Conservation (phyloP, 1,140 invertebrate species). For the Drosophila pseudoobscura region DNA sequence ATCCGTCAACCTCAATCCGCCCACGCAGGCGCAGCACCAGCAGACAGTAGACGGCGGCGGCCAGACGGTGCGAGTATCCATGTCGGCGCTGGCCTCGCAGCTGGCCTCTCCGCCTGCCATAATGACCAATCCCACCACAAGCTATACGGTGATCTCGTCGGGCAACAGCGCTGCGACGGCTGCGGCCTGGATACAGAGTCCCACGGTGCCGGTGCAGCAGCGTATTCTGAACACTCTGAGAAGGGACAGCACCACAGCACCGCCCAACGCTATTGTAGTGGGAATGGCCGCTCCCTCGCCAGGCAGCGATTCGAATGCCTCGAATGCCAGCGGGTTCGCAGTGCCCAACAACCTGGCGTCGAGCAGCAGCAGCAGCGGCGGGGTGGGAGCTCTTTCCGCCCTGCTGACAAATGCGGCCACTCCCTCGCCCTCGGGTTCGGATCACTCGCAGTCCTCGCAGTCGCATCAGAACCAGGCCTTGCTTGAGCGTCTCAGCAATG, state of each 20-base stretch:
- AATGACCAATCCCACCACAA: slow-evolving; percentile 78
- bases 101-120: slow-evolving; percentile 81
- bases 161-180: slow-evolving; percentile 44
- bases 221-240: slow-evolving; percentile 70
- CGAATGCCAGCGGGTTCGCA: slow-evolving; percentile 80
- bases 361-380: slow-evolving; percentile 35
- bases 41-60: slow-evolving; percentile 39
- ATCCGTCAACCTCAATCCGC: slow-evolving; percentile 82
- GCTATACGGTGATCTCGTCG: slow-evolving; percentile 72
- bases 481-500: slow-evolving; percentile 76
- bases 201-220: slow-evolving; percentile 71
- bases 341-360: slow-evolving; percentile 69
- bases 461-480: slow-evolving; percentile 75
- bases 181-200: slow-evolving; percentile 70
- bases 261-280: slow-evolving; percentile 77
- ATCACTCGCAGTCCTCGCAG: slow-evolving; percentile 78
- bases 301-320: slow-evolving; percentile 81
- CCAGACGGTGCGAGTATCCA: slow-evolving; percentile 78
- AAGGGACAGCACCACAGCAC: slow-evolving; percentile 70
- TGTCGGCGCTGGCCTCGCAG: slow-evolving; percentile 82
- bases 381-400: slow-evolving; percentile 57
- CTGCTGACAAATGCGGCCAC: slow-evolving; percentile 71
- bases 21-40: slow-evolving; percentile 47
- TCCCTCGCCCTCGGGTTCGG: slow-evolving; percentile 76
- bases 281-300: slow-evolving; percentile 81